Conservation (phyloP, 2,888 invertebrate species). For the Arrhopalites spinosus region DNA sequence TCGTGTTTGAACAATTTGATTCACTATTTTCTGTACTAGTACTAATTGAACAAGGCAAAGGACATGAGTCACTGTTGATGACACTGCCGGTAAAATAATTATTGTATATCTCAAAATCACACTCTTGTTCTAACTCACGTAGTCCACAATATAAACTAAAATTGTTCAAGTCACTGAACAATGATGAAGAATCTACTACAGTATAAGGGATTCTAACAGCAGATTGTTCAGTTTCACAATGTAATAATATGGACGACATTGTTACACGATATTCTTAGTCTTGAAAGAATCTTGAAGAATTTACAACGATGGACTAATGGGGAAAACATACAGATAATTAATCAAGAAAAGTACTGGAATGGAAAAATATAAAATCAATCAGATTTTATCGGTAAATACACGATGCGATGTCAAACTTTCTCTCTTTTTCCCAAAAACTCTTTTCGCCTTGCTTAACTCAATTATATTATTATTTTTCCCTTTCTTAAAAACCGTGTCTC, state of each 20-base stretch:
- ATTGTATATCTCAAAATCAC: not conserved
- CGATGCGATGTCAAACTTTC: no score
- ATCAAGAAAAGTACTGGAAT: not conserved
- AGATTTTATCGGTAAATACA: no score
- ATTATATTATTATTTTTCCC: not conserved
- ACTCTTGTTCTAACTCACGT: not conserved
- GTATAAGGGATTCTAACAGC: slow-evolving; percentile 27
- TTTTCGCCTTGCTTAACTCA: not conserved
- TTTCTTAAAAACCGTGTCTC: not conserved
- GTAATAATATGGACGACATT: slow-evolving; percentile 15
- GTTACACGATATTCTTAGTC: not conserved
- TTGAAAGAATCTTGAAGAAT: not conserved
- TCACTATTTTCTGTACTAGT: not conserved
- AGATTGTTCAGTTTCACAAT: slow-evolving; percentile 12
- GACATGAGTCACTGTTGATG: not conserved
- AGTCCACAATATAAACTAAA: not conserved
- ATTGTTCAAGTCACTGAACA: not conserved
- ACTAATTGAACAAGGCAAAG: not conserved
- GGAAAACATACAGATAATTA: slow-evolving; percentile 24
- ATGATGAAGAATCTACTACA: not conserved
- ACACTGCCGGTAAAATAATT: not conserved
- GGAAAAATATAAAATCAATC: not conserved
- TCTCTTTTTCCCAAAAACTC: not conserved
- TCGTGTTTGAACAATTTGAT: not conserved
- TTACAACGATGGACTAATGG: not conserved